Conservation (phyloP, 2,797 vertebrate species). For the Falco concolor region DNA sequence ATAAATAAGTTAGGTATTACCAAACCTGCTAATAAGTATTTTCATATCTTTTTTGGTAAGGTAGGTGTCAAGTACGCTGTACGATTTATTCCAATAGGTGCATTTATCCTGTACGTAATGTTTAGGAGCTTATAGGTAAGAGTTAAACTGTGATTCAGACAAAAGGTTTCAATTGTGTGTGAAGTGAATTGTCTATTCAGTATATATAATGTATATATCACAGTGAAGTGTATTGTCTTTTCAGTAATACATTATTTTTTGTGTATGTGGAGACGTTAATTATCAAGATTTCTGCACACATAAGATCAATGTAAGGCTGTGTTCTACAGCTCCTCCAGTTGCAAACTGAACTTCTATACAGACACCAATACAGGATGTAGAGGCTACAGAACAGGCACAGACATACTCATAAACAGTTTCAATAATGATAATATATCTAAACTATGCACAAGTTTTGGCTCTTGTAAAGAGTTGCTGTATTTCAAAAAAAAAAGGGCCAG, state of each 20-base stretch:
- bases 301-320: not conserved
- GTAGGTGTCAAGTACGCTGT: fast-evolving
- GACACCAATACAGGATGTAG: not conserved
- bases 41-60: not conserved
- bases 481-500: not conserved
- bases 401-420: not conserved
- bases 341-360: not conserved
- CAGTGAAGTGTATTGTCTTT: too few relatives aligned
- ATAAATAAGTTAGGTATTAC: not conserved
- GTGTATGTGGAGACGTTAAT: not conserved
- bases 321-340: not conserved
- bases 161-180: not conserved
- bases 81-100: not conserved
- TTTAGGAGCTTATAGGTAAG: not conserved
- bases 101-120: not conserved
- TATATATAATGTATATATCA: too few relatives aligned
- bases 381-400: not conserved
- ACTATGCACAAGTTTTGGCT: not conserved
- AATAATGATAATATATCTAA: not conserved
- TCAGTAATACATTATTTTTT: not conserved
- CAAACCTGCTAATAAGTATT: not conserved
- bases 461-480: not conserved
- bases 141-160: not conserved
- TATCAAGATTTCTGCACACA: not conserved
- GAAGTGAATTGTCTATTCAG: not conserved